Evolutionary conservation across 1,140 invertebrate genomes (phyloP).

Genomic region (Drosophila melanica): DNA sequence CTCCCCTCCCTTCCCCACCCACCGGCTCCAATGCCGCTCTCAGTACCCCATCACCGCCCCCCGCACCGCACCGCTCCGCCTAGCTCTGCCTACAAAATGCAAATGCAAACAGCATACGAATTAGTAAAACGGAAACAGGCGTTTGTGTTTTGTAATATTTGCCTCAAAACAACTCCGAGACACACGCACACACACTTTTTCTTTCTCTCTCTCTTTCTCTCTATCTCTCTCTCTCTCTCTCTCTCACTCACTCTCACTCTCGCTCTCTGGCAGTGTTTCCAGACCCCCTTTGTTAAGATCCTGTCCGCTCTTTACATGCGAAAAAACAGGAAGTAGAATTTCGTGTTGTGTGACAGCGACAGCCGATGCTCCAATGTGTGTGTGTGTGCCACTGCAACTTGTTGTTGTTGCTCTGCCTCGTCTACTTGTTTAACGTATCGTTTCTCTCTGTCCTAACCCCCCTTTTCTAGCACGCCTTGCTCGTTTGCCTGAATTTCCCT

Average conservation of each 20-base stretch:
- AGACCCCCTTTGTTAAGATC: background rate
- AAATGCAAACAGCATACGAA: conserved; percentile 81
- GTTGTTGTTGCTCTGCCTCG: conserved; percentile 6
- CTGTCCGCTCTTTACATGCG: conserved; percentile 29
- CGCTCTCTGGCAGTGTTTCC: background rate
- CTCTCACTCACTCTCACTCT: background rate
- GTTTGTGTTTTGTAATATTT: conserved; percentile 82
- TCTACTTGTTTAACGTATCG: conserved; percentile 1
- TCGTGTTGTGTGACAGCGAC: conserved; percentile 47
- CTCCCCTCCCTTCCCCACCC: too few relatives aligned
- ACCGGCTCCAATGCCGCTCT: too few relatives aligned
- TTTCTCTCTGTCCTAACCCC: background rate
- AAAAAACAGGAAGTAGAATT: conserved; percentile 62
- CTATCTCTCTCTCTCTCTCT: background rate
- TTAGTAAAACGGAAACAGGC: conserved; percentile 82
- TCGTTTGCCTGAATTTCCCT: background rate
- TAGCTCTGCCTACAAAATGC: too few relatives aligned
- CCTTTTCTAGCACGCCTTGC: background rate
- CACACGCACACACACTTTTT: conserved; percentile 28
- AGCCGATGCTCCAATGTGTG: conserved; percentile 20
- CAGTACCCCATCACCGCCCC: too few relatives aligned
- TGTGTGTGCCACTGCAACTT: conserved; percentile 4
- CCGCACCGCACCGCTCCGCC: too few relatives aligned
- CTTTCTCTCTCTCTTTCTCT: conserved; percentile 11
- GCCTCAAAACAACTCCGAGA: conserved; percentile 61